Percentiles rank a stretch among this genome's conserved stretches.
Conservation (phyloP, 2,797 vertebrate species). For the Enteromius viviparus region DNA sequence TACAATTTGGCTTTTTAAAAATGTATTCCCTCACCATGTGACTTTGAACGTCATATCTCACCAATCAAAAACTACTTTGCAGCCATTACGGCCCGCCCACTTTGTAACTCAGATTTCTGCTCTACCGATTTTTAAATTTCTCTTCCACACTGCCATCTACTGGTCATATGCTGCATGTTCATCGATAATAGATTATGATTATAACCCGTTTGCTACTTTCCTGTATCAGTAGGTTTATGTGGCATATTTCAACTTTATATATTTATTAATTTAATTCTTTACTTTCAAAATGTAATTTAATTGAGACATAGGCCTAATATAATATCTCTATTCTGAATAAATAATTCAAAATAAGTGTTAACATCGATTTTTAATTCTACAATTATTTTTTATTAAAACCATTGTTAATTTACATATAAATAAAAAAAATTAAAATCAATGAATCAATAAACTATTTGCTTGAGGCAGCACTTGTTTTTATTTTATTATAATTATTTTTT, state of each 20-base stretch:
- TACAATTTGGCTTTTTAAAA: too few relatives aligned
- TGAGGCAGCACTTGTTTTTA: neutral
- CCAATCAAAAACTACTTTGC: neutral
- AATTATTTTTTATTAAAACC: too few relatives aligned
- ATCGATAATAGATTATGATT: neutral
- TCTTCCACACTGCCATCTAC: neutral
- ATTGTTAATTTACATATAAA: neutral
- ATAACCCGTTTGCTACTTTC: neutral
- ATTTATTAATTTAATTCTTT: neutral
- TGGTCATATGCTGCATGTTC: neutral
- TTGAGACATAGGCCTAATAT: neutral
- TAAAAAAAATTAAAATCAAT: neutral
- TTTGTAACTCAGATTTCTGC: accelerated
- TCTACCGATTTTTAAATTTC: neutral
- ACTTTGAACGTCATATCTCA: neutral
- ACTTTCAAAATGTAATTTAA: neutral
- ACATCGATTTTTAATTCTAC: too few relatives aligned
- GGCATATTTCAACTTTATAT: neutral
- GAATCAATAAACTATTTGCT: neutral
- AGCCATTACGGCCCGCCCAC: neutral
- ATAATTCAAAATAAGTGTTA: neutral
- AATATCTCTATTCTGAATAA: neutral
- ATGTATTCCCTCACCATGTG: neutral
- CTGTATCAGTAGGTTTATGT: neutral
- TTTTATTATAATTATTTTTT: neutral